Base-by-base conservation (phyloP, 2,888 invertebrate genomes). In the Eledone cirrhosa region DNA sequence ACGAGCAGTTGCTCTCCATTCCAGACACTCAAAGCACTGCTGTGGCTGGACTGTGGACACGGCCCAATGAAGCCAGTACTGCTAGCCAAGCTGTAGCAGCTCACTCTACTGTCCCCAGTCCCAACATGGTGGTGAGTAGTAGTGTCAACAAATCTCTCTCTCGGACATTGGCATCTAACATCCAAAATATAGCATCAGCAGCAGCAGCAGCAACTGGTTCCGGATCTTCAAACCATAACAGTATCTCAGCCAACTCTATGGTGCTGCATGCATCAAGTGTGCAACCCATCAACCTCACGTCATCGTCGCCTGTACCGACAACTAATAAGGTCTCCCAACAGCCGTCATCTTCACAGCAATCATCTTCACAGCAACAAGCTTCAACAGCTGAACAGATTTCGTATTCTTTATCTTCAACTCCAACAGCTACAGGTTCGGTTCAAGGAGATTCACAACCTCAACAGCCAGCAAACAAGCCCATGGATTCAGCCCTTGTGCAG, bases 401-500 rank as follows among this genome's bases (percentile, higher is more conserved):
- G 41, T 41, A 41, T 41, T 41, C 41, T 41, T 41, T 63, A 63
- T n/a, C 65, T 63, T 27, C 27, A n/a, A n/a, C 24, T 27, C 65
- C n/a, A 41, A 72, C 69, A 48, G 19, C 80, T 76, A 33, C 27
- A 77, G 48, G 48, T 48, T 41, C 77, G 76, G 22, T 59, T 67
- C 33, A 63, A 75, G 65, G 76, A 48, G 33, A 41, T 48, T 72
- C 67, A 31, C 78, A 72, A 59, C 67, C 48, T 29, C 63, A 65
- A 48, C 78, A 47, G 48, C 78, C 27, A 24, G n/a, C 19, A 22
- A 29, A 14, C 24, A 78, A 48, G 24, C 48, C 33, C 14, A 24
- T 74, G 14, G 77, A 77, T 47, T 80, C 81, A 48, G 74, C 77
- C 27, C 78, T 82, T 27, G 79, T 81, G 27, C 81, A 84, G 13